Conservation (phyloP, 2,797 vertebrate genomes). For the Lophotriccus pileatus region DNA sequence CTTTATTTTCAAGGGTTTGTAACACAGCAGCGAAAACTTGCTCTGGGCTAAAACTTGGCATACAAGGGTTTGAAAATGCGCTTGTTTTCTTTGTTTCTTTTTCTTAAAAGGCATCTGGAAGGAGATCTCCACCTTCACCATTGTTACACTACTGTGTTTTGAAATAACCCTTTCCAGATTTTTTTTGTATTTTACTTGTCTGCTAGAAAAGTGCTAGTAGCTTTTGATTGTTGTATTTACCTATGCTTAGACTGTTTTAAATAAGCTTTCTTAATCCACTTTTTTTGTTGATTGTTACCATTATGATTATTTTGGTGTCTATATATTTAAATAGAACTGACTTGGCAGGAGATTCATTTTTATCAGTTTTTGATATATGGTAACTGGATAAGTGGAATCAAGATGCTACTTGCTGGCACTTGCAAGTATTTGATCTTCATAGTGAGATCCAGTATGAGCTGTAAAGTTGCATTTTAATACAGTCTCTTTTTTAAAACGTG, state of each 20-base stretch:
- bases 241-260: neutral
- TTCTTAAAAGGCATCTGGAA: slow-evolving; percentile 44
- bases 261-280: neutral
- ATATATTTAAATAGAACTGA: neutral
- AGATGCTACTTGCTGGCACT: slow-evolving; percentile 37
- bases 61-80: slow-evolving; percentile 47
- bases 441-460: neutral
- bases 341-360: neutral
- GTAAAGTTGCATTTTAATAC: slow-evolving; percentile 6
- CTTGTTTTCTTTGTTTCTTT: slow-evolving; percentile 61
- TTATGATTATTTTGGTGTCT: neutral
- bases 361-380: neutral
- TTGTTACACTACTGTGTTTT: neutral
- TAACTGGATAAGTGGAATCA: slow-evolving; percentile 36
- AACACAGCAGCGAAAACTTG: slow-evolving; percentile 70
- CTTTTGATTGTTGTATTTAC: neutral
- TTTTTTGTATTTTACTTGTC: neutral
- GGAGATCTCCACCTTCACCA: neutral
- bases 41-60: slow-evolving; percentile 72
- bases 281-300: neutral
- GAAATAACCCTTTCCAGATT: neutral
- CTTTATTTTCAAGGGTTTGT: slow-evolving; percentile 71
- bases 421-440: slow-evolving; percentile 20
- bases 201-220: neutral
- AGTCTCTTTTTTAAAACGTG: neutral